phyloP scores from a whole-genome alignment of 2,888 invertebrate species.

The Allygus modestus region DNA sequence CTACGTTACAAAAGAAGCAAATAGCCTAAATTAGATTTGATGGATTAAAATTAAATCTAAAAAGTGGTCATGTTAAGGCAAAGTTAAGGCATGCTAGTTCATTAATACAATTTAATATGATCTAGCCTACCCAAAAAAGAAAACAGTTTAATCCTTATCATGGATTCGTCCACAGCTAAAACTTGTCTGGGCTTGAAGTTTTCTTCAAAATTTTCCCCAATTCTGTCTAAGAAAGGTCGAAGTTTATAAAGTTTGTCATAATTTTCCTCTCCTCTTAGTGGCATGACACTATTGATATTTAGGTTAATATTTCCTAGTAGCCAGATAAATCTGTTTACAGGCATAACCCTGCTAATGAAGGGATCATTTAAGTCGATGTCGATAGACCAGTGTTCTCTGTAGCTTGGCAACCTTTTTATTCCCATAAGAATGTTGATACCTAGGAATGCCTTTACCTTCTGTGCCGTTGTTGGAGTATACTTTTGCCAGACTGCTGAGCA shows the following conservation, averaged over 20 bases:
- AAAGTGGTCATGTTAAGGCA: too few relatives aligned
- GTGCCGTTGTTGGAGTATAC: not conserved
- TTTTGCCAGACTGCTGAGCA: constrained; percentile 29
- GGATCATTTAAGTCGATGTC: constrained; percentile 65
- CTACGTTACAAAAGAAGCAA: too few relatives aligned
- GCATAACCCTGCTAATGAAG: constrained; percentile 66
- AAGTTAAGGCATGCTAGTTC: too few relatives aligned
- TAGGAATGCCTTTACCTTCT: constrained; percentile 62
- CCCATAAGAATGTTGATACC: constrained; percentile 68
- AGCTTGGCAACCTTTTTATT: constrained; percentile 66
- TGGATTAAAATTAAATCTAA: too few relatives aligned
- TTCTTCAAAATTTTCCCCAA: too few relatives aligned
- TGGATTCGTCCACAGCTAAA: constrained; percentile 63
- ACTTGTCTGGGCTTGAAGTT: too few relatives aligned
- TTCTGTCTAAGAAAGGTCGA: too few relatives aligned
- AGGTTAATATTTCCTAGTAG: constrained; percentile 69
- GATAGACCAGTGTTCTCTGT: constrained; percentile 66
- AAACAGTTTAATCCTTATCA: constrained; percentile 51
- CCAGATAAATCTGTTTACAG: constrained; percentile 68
- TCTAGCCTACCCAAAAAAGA: too few relatives aligned
- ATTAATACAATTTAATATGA: too few relatives aligned
- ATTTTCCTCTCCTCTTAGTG: too few relatives aligned
- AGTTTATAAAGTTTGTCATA: too few relatives aligned
- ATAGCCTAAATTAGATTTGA: too few relatives aligned
- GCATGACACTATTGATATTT: constrained; percentile 66